Base-by-base conservation (phyloP, 1,140 invertebrate species). In the Drosophila setifemur region DNA sequence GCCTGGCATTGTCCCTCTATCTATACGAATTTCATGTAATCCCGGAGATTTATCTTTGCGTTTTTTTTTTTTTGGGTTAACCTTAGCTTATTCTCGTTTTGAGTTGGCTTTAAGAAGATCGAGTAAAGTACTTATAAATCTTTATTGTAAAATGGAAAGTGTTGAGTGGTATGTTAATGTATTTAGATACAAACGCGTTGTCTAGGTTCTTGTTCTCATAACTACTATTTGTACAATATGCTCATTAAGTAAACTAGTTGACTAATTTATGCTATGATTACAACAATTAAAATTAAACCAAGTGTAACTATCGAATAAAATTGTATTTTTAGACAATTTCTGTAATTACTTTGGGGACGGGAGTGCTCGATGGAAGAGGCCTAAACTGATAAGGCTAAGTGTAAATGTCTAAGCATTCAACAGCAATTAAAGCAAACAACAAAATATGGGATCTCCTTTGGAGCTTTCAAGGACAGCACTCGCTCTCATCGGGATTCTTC, bases 171-270 rank as follows among this genome's bases (percentile, higher is more conserved):
- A 60, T 58, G 39, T 72, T 42, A 39, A 50, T 47, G 66, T 48
- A 55, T 55, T 45, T 40, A 47, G 16, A 35, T 52, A 18, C 44
- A 12, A 28, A 39, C 40, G 53, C n/a, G 33, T 83, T 60, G 60
- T 18, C 28, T 77, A 82, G 69, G 73, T 66, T 68, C 53, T 66
- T 61, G 63, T 83, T 85, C 73, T 85, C 79, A 78, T 83, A 73
- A 77, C 52, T 78, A 61, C 47, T 83, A 74, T 85, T 83, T 83
- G 78, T 83, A 83, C 78, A 83, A 57, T 83, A 85, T 78, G 78
- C 73, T 83, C 73, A 57, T 44, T 82, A 82, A 82, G 79, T 85
- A 85, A 77, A 67, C 58, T 83, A 83, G 79, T 71, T 73, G 55
- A 85, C 52, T 85, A 81, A 83, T 79, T 79, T 83, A 83, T 83